Percentiles rank a stretch among this genome's conserved stretches.
Evolutionary conservation across 2,797 vertebrate genomes (phyloP).

Genomic region (Nyctibius grandis): DNA sequence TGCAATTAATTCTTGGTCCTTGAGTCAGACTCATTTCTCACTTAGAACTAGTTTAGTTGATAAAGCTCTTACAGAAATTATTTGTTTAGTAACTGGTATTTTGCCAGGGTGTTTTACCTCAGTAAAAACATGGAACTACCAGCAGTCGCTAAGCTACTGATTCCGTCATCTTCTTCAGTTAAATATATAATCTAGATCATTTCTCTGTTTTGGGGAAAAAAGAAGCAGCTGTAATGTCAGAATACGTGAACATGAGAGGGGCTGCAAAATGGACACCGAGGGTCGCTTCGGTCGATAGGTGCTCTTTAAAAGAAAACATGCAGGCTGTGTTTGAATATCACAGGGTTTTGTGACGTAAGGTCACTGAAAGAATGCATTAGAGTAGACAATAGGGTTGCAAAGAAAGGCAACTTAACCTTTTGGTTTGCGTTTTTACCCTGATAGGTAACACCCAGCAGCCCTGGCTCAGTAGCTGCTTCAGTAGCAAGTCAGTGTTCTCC

Average conservation of each 20-base stretch:
- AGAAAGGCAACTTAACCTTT: not conserved
- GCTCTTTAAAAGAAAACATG: not conserved
- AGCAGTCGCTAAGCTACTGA: not conserved
- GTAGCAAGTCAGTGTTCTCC: not conserved
- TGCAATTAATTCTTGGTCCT: conserved; percentile 72
- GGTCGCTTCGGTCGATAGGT: not conserved
- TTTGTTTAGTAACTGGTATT: conserved; percentile 41
- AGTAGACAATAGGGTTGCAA: not conserved
- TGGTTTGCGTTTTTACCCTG: not conserved
- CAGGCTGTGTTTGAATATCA: not conserved
- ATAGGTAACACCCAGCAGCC: not conserved
- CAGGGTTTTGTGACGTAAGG: not conserved
- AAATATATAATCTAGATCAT: conserved; percentile 10
- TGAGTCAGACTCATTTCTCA: conserved; percentile 62
- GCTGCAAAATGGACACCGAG: not conserved
- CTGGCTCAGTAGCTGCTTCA: conserved; percentile 2
- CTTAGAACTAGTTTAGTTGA: conserved; percentile 40
- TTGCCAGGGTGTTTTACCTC: conserved; percentile 47
- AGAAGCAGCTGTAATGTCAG: not conserved
- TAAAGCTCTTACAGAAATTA: conserved; percentile 25
- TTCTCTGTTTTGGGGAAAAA: not conserved
- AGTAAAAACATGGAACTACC: not conserved
- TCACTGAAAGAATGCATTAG: not conserved
- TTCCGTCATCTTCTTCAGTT: conserved; percentile 18
- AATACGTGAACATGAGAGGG: not conserved